Conservation (phyloP, 2,888 invertebrate genomes). For the Ischnus inquisitorius region DNA sequence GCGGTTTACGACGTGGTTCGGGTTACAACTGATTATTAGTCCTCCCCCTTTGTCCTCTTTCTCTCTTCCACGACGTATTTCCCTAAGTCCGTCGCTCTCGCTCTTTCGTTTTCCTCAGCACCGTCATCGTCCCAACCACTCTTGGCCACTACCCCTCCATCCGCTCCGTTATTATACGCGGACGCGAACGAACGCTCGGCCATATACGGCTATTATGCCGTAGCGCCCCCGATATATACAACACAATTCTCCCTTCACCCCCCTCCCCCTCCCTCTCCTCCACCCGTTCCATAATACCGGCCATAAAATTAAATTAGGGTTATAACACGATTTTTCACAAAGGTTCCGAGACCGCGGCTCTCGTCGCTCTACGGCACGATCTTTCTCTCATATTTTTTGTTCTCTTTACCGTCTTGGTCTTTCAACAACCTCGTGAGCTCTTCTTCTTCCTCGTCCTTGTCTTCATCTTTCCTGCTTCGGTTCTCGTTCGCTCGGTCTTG, state of each 20-base stretch:
- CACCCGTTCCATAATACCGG: conserved; percentile 80
- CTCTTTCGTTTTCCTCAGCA: conserved; percentile 56
- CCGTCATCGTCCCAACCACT: conserved; percentile 57
- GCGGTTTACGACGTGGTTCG: conserved; percentile 84
- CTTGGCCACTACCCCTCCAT: conserved; percentile 58
- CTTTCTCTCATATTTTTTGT: conserved; percentile 50
- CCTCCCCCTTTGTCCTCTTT: conserved; percentile 67
- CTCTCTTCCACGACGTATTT: conserved; percentile 42
- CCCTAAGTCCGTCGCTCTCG: conserved; percentile 44
- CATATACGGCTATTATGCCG: conserved; percentile 79
- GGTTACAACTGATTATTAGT: conserved; percentile 85
- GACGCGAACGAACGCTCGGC: conserved; percentile 66
- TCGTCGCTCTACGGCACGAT: conserved; percentile 54
- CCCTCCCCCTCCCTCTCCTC: background rate
- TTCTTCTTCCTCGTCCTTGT: conserved; percentile 48
- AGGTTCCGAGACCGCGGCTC: conserved; percentile 78
- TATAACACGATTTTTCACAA: conserved; percentile 85
- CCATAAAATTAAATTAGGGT: conserved; percentile 86
- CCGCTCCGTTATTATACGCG: conserved; percentile 78
- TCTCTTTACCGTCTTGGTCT: conserved; percentile 41
- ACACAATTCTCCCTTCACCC: conserved; percentile 61
- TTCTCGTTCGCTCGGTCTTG: conserved; percentile 21
- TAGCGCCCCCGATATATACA: conserved; percentile 71
- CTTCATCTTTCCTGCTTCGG: conserved; percentile 53
- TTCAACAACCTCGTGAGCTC: conserved; percentile 63